A percentile compares a stretch with the other conserved stretches of the same genome.
These are phyloP conservation scores for Willowsia nigromaculata DNA, from an alignment of 2,888 invertebrate genomes.

Conservation along the genomic window DNA sequence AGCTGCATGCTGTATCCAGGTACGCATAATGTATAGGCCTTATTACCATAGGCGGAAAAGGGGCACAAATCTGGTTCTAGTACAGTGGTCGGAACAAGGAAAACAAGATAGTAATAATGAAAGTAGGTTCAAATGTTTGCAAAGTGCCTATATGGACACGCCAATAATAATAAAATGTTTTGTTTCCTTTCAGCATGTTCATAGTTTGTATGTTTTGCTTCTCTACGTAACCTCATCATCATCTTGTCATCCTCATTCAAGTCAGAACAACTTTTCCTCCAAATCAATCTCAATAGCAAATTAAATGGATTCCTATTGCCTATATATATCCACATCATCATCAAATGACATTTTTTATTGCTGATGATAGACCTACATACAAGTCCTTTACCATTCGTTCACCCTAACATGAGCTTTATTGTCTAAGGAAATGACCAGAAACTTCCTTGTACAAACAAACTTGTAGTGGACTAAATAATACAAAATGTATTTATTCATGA, in stretches of 20 bases:
- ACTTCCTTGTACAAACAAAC: not conserved
- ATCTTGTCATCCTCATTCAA: not conserved
- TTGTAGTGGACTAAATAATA: not conserved
- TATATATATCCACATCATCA: not conserved
- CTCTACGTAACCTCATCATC: not conserved
- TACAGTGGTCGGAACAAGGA: not conserved
- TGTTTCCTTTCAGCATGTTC: not conserved
- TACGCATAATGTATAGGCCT: too few species aligned
- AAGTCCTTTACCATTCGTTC: not conserved
- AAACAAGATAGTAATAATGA: not conserved
- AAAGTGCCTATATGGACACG: not conserved
- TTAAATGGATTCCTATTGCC: not conserved
- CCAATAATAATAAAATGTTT: not conserved
- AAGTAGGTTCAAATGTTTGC: not conserved
- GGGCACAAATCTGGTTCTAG: too few species aligned
- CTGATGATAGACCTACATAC: not conserved
- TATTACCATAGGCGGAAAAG: too few species aligned
- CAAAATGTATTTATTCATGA: conserved; percentile 1
- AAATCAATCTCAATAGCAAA: conserved; percentile 1
- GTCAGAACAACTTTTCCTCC: not conserved
- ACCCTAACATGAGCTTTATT: not conserved
- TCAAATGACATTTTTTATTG: not conserved
- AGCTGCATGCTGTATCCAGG: too few species aligned
- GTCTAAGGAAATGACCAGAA: too few species aligned
- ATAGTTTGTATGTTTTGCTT: not conserved